Base-by-base conservation (phyloP, 2,888 invertebrate genomes). In the Aplocera efformata region DNA sequence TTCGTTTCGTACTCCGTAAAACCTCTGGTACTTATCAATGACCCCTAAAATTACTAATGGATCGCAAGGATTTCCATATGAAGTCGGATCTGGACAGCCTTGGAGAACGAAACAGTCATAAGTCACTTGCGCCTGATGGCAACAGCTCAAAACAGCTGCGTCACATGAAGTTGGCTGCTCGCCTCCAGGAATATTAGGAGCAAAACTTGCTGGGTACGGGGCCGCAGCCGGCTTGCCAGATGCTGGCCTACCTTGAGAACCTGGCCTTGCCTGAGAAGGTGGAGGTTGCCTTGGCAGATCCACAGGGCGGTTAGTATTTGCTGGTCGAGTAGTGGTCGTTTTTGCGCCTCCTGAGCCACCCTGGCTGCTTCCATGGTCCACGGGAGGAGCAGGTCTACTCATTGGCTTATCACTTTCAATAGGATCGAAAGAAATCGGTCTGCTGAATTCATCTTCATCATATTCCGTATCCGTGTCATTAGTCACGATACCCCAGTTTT, bases 1-100 rank as follows among this genome's bases (percentile, higher is more conserved):
- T 38, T 62, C 62, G 29, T 50, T 60, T 52, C 56, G 60, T 31
- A 66, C 66, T 10, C 66, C 72, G 35, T 81, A 80, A 48, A 58
- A 79, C 13, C 42, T 63, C 40, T 74, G 68, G 40, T 74, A 79
- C 38, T 67, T 74, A 1, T 71, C 60, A 32, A 83, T 65, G 6
- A 79, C 72, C 35, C 47, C 58, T 6, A 74, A 46, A 38, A 83
- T 70, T 1, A 63, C 56, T 28, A 58, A 50, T 3, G 65, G 48
- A 4, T 73, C 67, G 52, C 85, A 85, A 33, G 82, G 82, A 34
- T 71, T 61, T 3, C 74, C 58, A 50, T 76, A 63, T 39, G 75
- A 41, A n/a, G 71, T 52, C 1, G 89, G 82, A 68, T 93, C 90
- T 6, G 60, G 67, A 34, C 84, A 85, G 0, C 81, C 81, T 42